A percentile compares a stretch with the other conserved stretches of the same genome.
These are phyloP conservation scores for Panthera uncia DNA, from an alignment of 2,113 vertebrate genomes.

Conservation along the genomic window DNA sequence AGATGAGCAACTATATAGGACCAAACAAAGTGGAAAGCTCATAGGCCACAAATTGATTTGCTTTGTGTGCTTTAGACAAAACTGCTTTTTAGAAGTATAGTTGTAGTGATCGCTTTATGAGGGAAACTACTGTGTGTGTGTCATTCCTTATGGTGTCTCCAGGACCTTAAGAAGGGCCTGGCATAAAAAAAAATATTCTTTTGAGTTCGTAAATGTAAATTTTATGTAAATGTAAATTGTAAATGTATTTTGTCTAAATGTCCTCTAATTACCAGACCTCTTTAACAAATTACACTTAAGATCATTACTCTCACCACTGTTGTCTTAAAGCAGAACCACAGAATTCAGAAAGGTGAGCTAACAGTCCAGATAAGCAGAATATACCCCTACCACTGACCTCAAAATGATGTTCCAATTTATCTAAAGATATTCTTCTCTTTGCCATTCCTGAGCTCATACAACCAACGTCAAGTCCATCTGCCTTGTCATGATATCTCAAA, in stretches of 20 bases:
- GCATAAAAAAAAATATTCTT: background rate
- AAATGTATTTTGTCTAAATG: background rate
- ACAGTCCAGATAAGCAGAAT: background rate
- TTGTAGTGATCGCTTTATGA: background rate
- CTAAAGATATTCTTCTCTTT: background rate
- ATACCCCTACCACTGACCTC: background rate
- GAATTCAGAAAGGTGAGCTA: background rate
- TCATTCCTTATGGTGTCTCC: background rate
- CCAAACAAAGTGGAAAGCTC: background rate
- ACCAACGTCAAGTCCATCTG: background rate
- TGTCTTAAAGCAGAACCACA: background rate
- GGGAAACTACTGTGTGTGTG: background rate
- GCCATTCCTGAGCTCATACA: background rate
- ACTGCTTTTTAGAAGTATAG: background rate
- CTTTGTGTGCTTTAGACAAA: background rate
- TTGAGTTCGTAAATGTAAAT: background rate
- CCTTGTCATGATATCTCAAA: background rate
- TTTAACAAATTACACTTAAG: background rate
- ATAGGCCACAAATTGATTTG: background rate
- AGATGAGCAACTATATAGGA: background rate
- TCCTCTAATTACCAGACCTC: background rate
- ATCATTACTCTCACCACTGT: background rate
- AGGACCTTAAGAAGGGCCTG: background rate
- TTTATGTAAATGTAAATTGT: background rate
- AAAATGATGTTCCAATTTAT: background rate